Percentiles rank a stretch among this genome's conserved stretches.
Conservation (phyloP, 92 coral and sea anemone genomes). For the Epizoanthus scotinus region DNA sequence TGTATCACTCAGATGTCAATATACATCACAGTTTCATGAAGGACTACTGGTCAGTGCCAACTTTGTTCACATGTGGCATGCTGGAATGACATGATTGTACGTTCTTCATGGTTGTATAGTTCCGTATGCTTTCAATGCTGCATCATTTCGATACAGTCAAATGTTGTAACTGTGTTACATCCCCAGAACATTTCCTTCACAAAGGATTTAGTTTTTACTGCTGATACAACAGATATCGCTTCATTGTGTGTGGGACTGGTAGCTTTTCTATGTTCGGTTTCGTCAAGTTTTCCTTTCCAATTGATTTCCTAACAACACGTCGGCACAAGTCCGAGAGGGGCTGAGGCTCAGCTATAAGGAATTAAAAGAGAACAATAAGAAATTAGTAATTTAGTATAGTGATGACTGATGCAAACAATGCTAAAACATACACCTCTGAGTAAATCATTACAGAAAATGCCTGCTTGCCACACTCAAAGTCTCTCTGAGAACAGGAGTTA, state of each 20-base stretch:
- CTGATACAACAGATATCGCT: constrained; percentile 89
- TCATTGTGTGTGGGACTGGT: constrained; percentile 91
- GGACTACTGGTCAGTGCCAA: too few species aligned
- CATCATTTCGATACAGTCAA: too few species aligned
- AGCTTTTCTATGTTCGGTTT: constrained; percentile 87
- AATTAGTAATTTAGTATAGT: neutral
- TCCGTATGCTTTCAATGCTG: too few species aligned
- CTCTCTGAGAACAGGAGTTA: too few species aligned
- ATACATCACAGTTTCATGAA: too few species aligned
- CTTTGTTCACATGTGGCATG: too few species aligned
- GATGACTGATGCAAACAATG: neutral
- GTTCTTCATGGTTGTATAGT: too few species aligned
- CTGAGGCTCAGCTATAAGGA: constrained; percentile 92
- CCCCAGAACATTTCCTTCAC: neutral
- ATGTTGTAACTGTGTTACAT: too few species aligned
- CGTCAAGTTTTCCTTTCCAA: constrained; percentile 91
- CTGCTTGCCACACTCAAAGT: too few species aligned
- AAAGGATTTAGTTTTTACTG: constrained; percentile 40
- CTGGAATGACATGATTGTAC: too few species aligned
- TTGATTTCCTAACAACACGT: constrained; percentile 91
- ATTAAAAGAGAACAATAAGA: neutral
- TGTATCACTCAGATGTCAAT: too few species aligned
- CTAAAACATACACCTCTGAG: neutral
- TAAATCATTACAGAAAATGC: too few species aligned
- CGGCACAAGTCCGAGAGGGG: constrained; percentile 94